Evolutionary conservation across 2,113 vertebrate species (phyloP).

Genomic region (Poicephalus meyeri): DNA sequence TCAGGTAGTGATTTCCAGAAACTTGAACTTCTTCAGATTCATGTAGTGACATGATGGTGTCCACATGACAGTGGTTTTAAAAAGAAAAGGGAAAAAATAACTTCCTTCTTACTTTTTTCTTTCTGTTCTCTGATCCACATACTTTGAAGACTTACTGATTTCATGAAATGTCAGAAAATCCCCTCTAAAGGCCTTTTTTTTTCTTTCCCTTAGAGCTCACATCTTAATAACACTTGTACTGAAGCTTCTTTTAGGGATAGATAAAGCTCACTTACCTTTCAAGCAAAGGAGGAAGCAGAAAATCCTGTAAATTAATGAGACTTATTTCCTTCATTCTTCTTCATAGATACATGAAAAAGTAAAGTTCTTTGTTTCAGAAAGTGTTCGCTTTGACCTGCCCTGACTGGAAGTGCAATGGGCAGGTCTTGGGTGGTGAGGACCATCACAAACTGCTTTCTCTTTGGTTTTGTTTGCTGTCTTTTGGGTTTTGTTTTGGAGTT

Average conservation of each 20-base stretch:
- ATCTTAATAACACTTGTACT: fast-evolving
- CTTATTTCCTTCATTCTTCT: background rate
- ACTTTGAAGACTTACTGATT: background rate
- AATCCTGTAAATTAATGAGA: background rate
- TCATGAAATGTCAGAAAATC: background rate
- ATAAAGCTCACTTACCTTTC: background rate
- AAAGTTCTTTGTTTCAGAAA: background rate
- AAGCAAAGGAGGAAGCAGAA: background rate
- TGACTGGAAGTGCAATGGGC: background rate
- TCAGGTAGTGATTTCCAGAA: background rate
- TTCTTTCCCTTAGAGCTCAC: background rate
- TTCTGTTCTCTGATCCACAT: background rate
- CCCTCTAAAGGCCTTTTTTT: background rate
- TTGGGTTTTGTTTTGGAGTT: background rate
- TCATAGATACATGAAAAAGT: background rate
- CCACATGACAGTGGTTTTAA: background rate
- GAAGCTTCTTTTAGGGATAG: background rate
- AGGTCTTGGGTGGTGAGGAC: background rate
- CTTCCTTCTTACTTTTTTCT: background rate
- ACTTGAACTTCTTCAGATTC: background rate
- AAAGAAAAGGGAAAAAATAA: background rate
- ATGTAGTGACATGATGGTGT: background rate
- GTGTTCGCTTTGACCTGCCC: background rate
- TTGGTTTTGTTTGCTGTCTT: background rate
- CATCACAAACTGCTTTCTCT: background rate